phyloP scores from a whole-genome alignment of 2,797 vertebrate genomes.

The Columba guinea region DNA sequence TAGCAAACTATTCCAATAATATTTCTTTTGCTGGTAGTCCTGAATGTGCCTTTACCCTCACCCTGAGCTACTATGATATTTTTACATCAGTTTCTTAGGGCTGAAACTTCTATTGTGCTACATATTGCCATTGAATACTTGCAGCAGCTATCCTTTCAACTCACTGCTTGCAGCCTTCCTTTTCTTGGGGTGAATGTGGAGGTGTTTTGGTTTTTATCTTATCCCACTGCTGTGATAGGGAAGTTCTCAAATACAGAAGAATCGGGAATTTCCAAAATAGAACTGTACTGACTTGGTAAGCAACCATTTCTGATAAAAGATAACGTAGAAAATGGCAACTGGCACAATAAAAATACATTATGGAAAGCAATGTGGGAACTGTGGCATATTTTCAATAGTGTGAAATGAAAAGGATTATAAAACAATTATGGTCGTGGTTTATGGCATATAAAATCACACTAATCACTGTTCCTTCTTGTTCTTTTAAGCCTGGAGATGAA shows the following conservation, averaged over 20 bases:
- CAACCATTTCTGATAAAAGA: neutral
- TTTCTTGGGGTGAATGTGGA: neutral
- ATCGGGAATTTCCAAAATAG: neutral
- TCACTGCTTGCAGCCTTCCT: neutral
- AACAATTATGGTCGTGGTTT: neutral
- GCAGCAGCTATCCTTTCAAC: neutral
- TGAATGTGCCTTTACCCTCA: neutral
- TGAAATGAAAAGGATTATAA: neutral
- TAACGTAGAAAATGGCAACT: neutral
- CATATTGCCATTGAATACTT: neutral
- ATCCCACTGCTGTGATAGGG: neutral
- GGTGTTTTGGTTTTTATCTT: fast-evolving
- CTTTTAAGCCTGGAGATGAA: neutral
- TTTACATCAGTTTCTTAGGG: neutral
- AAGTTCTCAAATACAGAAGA: neutral
- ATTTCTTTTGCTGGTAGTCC: neutral
- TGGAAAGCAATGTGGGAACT: neutral
- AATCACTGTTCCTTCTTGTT: neutral
- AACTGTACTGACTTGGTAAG: neutral
- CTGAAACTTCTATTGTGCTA: neutral
- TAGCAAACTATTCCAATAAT: neutral
- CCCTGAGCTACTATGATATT: neutral
- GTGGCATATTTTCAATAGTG: neutral
- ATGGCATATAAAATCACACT: neutral
- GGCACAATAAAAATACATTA: neutral